Base-by-base conservation (phyloP, 92 coral and sea anemone species). In the Epizoanthus rinbou region DNA sequence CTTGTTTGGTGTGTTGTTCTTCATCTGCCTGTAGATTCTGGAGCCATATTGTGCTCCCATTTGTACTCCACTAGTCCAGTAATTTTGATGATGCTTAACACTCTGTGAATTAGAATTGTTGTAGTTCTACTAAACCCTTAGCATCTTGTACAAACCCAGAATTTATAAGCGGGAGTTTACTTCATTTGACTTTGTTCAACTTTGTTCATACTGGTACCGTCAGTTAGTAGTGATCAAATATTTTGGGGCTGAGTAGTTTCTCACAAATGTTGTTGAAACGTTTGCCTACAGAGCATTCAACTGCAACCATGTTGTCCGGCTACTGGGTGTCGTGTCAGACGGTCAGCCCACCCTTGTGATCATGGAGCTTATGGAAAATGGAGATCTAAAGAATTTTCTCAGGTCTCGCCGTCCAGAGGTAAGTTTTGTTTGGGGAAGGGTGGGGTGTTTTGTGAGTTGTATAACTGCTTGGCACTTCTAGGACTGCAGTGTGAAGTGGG, bases 301-400 rank as follows among this genome's bases (percentile, higher is more conserved):
- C 69, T 91, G 98, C 69, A 86, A 94, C 74, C 99, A 97, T 79
- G 99, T 97, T 74, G 96, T 97, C 18, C 94, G 93, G 57, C 79
- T 97, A 15, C 84, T 94, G 76, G 99, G 98, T 39, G 99, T 97
- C 59, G 99, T 97, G 8, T 97, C 99, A 1, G 99, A 92, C 50
- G 99, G 99, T 19, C 97, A 97, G 74, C 99, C 99, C 47, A 94
- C 95, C 0, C 82, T 97, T 17, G 99, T 97, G 52, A 87, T 97
- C 59, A 97, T 97, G 99, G 99, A 97, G 69, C 85, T 97, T 0
- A 97, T 97, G 99, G 97, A 97, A 65, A 87, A 85, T 18, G 99
- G 99, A 1, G 99, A 97, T 86, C 84, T 97, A 64, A 97, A 97
- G 83, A 97, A 93, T 87, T 95, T 94, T 75, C 91, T 97, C 65